These are phyloP conservation scores for Bibio marci DNA, from an alignment of 2,888 invertebrate genomes.

Conservation along the genomic window DNA sequence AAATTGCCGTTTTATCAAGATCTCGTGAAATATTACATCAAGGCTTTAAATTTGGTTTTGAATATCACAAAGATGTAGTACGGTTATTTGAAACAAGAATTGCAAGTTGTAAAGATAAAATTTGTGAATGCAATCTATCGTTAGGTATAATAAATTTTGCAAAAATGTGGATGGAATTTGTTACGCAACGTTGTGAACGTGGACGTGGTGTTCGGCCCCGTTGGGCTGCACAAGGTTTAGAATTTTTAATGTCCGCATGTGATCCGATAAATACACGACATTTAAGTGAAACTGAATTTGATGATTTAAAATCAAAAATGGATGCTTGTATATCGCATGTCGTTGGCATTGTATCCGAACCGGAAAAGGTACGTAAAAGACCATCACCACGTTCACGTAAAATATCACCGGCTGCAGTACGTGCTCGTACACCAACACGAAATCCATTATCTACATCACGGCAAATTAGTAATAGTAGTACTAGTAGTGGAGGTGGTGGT, in stretches of 20 bases:
- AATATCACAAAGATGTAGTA: constrained; percentile 39
- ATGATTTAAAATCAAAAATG: constrained; percentile 58
- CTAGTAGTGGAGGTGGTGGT: too few species aligned
- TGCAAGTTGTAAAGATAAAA: constrained; percentile 22
- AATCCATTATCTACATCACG: constrained; percentile 21
- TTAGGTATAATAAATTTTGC: constrained; percentile 50
- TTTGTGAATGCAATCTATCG: constrained; percentile 31
- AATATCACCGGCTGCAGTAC: constrained; percentile 23
- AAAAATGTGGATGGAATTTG: constrained; percentile 80
- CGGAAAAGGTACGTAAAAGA: constrained; percentile 22
- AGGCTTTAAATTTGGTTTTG: constrained; percentile 80
- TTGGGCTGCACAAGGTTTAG: constrained; percentile 80
- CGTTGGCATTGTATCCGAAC: constrained; percentile 44
- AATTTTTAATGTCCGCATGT: constrained; percentile 70
- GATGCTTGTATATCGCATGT: constrained; percentile 78
- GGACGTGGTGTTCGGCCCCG: constrained; percentile 65
- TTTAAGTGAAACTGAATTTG: constrained; percentile 61
- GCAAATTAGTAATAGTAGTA: constrained; percentile 12
- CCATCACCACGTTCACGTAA: constrained; percentile 28
- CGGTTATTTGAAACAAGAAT: constrained; percentile 33
- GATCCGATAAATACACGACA: constrained; percentile 67
- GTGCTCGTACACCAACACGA: constrained; percentile 28
- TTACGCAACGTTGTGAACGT: constrained; percentile 64
- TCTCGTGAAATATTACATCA: constrained; percentile 67
- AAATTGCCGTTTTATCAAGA: constrained; percentile 39